A percentile compares a stretch with the other conserved stretches of the same genome.
Conservation (phyloP, 2,113 vertebrate genomes). For the Riparia riparia region DNA sequence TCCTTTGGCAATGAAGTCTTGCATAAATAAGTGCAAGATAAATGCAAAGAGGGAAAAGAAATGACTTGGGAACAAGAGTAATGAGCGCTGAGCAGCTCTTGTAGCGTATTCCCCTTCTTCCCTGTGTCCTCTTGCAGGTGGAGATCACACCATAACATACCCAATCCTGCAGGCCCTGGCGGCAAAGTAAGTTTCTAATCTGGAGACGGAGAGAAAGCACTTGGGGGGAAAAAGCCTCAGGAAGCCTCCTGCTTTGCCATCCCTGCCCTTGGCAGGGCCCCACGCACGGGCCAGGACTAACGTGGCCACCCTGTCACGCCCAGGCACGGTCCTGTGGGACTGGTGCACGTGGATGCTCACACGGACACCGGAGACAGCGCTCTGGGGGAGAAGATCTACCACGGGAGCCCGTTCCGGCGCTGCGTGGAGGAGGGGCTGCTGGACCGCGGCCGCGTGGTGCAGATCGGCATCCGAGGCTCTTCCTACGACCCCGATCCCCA, state of each 20-base stretch:
- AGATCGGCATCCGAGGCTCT: constrained; percentile 91
- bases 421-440: constrained; percentile 90
- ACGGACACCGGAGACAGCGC: constrained; percentile 81
- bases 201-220: not conserved
- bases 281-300: fast-evolving
- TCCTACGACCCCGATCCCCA: constrained; percentile 79
- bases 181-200: constrained; percentile 81
- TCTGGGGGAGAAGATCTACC: constrained; percentile 88
- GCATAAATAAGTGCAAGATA: not conserved
- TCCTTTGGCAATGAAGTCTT: not conserved
- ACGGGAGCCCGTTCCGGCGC: constrained; percentile 88
- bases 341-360: constrained; percentile 94
- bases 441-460: constrained; percentile 86
- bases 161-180: constrained; percentile 92
- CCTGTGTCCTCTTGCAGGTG: constrained; percentile 77
- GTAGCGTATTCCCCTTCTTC: not conserved
- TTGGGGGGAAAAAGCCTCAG: not conserved
- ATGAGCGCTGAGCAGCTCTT: fast-evolving
- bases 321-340: constrained; percentile 89
- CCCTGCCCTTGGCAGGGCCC: fast-evolving
- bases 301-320: fast-evolving
- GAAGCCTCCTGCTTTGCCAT: not conserved
- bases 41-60: not conserved
- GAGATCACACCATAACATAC: constrained; percentile 93
- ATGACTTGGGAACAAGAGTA: not conserved